phyloP scores from a whole-genome alignment of 1,140 invertebrate genomes.

The Aporrectodea caliginosa region DNA sequence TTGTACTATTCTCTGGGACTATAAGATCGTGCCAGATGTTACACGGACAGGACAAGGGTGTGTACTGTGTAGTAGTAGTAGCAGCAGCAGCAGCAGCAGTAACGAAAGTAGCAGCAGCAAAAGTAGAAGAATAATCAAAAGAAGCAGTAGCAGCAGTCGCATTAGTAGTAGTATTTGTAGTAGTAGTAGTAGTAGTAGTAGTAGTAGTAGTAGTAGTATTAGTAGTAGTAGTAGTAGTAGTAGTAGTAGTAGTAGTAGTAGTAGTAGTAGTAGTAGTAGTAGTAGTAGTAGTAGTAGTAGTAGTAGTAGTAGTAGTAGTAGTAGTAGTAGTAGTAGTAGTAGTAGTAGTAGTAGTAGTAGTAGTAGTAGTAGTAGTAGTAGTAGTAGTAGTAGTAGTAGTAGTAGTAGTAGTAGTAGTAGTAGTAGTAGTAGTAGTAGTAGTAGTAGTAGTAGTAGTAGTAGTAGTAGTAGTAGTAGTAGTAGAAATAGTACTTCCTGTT shows the following conservation, averaged over 20 bases:
- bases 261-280: constrained; percentile 9
- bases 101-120: too few species aligned
- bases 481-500: background rate
- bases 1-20: too few species aligned
- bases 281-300: constrained; percentile 9
- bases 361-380: constrained; percentile 9
- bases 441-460: constrained; percentile 8
- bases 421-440: constrained; percentile 9
- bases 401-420: constrained; percentile 9
- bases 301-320: constrained; percentile 9
- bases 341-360: constrained; percentile 9
- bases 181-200: too few species aligned
- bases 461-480: constrained; percentile 9
- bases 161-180: too few species aligned
- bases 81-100: too few species aligned
- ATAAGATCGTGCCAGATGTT: too few species aligned
- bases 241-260: constrained; percentile 9
- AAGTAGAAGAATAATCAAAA: too few species aligned
- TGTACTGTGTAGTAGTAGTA: too few species aligned
- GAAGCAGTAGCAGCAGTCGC: too few species aligned
- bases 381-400: constrained; percentile 9
- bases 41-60: too few species aligned
- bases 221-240: too few species aligned
- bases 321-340: constrained; percentile 9
- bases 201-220: too few species aligned